A percentile compares a stretch with the other conserved stretches of the same genome.
Evolutionary conservation across 2,888 invertebrate species (phyloP).

Genomic region (Camponotus fellah): DNA sequence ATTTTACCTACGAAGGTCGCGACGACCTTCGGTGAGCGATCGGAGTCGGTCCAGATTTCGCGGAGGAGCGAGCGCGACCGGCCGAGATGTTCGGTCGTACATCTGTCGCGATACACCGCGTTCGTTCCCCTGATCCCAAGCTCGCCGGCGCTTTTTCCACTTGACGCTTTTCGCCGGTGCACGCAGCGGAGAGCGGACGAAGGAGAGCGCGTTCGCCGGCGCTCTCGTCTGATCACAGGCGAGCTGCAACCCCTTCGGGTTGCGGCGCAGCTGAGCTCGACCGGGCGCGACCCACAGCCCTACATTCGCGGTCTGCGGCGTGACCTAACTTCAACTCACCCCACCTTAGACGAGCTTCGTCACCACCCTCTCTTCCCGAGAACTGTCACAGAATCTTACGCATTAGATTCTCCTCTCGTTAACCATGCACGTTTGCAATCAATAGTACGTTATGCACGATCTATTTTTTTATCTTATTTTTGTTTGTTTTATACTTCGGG

Average conservation of each 20-base stretch:
- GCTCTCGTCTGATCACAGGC: slow-evolving; percentile 65
- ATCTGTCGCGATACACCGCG: slow-evolving; percentile 2
- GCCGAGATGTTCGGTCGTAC: not conserved
- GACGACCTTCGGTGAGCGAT: not conserved
- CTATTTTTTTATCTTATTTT: not conserved
- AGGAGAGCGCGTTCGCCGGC: slow-evolving; percentile 24
- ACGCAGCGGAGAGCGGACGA: slow-evolving; percentile 27
- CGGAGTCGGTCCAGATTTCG: slow-evolving; percentile 24
- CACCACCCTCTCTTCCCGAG: slow-evolving; percentile 59
- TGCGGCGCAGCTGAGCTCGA: slow-evolving; percentile 84
- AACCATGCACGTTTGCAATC: not conserved
- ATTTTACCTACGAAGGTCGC: slow-evolving; percentile 5
- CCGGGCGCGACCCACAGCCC: slow-evolving; percentile 86
- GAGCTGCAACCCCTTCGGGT: slow-evolving; percentile 74
- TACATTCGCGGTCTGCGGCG: slow-evolving; percentile 84
- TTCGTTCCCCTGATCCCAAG: slow-evolving; percentile 49
- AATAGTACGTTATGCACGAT: not conserved
- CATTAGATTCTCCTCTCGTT: slow-evolving; percentile 55
- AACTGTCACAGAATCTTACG: slow-evolving; percentile 59
- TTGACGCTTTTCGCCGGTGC: slow-evolving; percentile 28
- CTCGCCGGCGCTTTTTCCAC: slow-evolving; percentile 58
- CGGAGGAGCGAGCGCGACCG: not conserved
- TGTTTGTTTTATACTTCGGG: not conserved
- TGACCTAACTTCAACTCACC: slow-evolving; percentile 83
- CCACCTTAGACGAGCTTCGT: slow-evolving; percentile 72